Conservation (phyloP, 1,140 invertebrate species). For the Oscheius sp. region DNA sequence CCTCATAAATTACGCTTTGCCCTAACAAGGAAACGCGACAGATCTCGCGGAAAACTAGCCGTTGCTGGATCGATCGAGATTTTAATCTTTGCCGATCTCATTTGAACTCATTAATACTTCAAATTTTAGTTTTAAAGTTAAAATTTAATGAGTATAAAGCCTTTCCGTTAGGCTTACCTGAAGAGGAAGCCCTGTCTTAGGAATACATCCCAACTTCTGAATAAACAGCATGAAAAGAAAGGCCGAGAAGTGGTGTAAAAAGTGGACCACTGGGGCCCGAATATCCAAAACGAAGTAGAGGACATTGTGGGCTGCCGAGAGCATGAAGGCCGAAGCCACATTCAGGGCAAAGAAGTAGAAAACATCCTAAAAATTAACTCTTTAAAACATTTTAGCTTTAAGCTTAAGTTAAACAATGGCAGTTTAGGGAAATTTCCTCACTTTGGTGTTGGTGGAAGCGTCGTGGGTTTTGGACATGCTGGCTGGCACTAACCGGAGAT, state of each 20-base stretch:
- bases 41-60: too few relatives aligned
- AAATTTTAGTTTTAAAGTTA: too few relatives aligned
- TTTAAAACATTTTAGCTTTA: too few relatives aligned
- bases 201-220: conserved; percentile 8
- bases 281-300: conserved; percentile 40
- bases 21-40: too few relatives aligned
- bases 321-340: conserved; percentile 28
- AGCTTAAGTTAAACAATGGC: too few relatives aligned
- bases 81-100: too few relatives aligned
- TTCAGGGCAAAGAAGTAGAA: conserved; percentile 33
- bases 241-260: conserved; percentile 33
- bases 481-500: too few relatives aligned
- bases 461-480: conserved; percentile 13
- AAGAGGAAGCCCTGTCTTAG: conserved; percentile 9
- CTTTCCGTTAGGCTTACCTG: neutral
- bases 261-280: conserved; percentile 34
- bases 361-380: conserved; percentile 15
- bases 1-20: too few relatives aligned
- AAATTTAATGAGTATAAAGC: neutral
- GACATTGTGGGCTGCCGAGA: conserved; percentile 41
- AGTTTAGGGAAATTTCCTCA: too few relatives aligned
- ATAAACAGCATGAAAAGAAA: conserved; percentile 30
- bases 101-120: too few relatives aligned
- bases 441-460: neutral
- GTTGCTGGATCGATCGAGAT: too few relatives aligned